Percentiles rank a stretch among this genome's conserved stretches.
phyloP scores from a whole-genome alignment of 2,797 vertebrate genomes.

The Hypotaenidia philippensis region DNA sequence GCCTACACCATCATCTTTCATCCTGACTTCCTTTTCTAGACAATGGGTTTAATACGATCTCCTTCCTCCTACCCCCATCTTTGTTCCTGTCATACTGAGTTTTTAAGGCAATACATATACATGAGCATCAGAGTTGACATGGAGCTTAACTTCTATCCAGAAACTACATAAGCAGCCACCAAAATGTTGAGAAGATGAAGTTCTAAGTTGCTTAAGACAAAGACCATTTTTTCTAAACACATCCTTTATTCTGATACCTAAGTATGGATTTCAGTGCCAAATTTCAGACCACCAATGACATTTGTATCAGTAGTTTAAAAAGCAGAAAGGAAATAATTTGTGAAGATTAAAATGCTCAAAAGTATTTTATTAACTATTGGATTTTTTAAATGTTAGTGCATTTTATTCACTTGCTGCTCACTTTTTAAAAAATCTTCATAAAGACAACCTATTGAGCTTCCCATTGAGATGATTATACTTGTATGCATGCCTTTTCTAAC shows the following conservation, averaged over 20 bases:
- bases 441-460: slow-evolving; percentile 39
- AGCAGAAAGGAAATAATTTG: not conserved
- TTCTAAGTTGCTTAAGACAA: not conserved
- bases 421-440: slow-evolving; percentile 19
- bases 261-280: not conserved
- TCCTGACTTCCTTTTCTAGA: not conserved
- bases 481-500: slow-evolving; percentile 34
- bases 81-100: not conserved
- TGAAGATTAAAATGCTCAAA: not conserved
- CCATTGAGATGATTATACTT: slow-evolving; percentile 37
- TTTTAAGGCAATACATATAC: not conserved
- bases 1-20: not conserved
- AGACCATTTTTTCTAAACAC: not conserved
- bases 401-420: slow-evolving; percentile 36
- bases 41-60: slow-evolving; percentile 16
- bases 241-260: not conserved
- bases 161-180: not conserved
- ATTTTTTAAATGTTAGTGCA: not conserved
- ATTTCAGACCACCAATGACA: not conserved
- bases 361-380: not conserved
- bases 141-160: not conserved
- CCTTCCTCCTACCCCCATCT: not conserved
- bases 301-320: not conserved
- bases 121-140: not conserved
- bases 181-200: not conserved